Evolutionary conservation across 2,888 invertebrate genomes (phyloP), one percentile per base, ranked within the genome.

Genomic region (Fragum sueziense): DNA sequence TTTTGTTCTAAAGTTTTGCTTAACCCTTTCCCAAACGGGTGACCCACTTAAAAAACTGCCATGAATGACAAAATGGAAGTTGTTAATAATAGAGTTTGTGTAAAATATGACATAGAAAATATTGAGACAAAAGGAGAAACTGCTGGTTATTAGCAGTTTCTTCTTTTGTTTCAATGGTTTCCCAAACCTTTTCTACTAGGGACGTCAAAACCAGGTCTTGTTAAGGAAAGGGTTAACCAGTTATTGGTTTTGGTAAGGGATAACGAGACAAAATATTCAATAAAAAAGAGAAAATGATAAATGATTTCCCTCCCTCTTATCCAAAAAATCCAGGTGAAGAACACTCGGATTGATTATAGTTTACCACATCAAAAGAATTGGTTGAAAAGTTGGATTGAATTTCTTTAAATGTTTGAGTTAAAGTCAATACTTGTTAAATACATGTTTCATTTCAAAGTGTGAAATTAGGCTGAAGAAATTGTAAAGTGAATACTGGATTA

Each of bases 401-500:
- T 57, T 57, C 57, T 57, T 57, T 25, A 11, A 57, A 57, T 2
- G 9, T 57, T 27, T 57, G 57, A 14, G 57, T 27, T 57, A 65
- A 65, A 37, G 65, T 37, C 34, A 65, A 65, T 65, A 65, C 37
- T 37, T 65, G 65, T 37, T 37, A 22, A 37, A n/a, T 37, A 65
- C 37, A 37, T 65, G 65, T 65, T 65, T 22, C 41, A 25, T 65
- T 37, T 37, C 65, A 65, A 65, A 65, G 41, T 34, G 34, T 65
- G 34, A 34, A 65, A 37, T 37, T 37, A 14, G 37, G 65, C 37
- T 65, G 37, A 65, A 34, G 22, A 37, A 65, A 65, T 20, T 47
- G 57, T 20, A 25, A 14, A 7, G 9, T 57, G 25, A 57, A 57
- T 57, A 27, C 6, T 14, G 14, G 27, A 57, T 57, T 57, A 57